Base-by-base conservation (phyloP, 2,797 vertebrate species). In the Lagocephalus sceleratus region DNA sequence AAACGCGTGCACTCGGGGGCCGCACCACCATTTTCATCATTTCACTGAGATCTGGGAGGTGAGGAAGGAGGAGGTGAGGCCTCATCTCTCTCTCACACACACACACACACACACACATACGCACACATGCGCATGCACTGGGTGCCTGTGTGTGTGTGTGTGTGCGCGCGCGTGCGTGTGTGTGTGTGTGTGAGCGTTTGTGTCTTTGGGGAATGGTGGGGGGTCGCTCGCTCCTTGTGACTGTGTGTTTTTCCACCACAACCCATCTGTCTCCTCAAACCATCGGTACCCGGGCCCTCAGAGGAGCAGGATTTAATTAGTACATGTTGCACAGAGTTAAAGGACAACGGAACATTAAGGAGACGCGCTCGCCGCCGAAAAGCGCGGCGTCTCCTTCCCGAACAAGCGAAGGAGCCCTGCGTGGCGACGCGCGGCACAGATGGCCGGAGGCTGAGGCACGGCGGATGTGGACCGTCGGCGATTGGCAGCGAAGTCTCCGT, bases 271-370 rank as follows among this genome's bases (percentile, higher is more conserved):
- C 68, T 77, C 59, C 64, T 57, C 60, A 21, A 44, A 73, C 73
- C 56, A 75, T 75, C 74, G 57, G 71, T 62, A 48, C 39, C 51
- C 60, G 29, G 29, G 63, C 68, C 54, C 80, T 76, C 74, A 41
- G 65, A 77, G 75, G 77, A 82, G 72, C 73, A 44, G 68, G 57
- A 81, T 87, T 83, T 81, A 86, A 89, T 90, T 86, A 82, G 76
- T 65, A 61, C 78, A 81, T 47, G 73, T 81, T 78, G 68, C 71
- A 67, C 57, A 23, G 66, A 69, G 71, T 78, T 71, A 76, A 84
- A 85, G 76, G 73, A 87, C 81, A 75, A 38, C 49, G 78, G 76
- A 80, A 86, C 81, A 81, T 85, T 82, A 81, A 82, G 76, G 71
- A 53, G 75, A 82, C 79, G 75, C 83, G 76, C 85, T 85, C 86